Conservation (phyloP, 1,140 invertebrate genomes). For the Drosophila pruinosa region DNA sequence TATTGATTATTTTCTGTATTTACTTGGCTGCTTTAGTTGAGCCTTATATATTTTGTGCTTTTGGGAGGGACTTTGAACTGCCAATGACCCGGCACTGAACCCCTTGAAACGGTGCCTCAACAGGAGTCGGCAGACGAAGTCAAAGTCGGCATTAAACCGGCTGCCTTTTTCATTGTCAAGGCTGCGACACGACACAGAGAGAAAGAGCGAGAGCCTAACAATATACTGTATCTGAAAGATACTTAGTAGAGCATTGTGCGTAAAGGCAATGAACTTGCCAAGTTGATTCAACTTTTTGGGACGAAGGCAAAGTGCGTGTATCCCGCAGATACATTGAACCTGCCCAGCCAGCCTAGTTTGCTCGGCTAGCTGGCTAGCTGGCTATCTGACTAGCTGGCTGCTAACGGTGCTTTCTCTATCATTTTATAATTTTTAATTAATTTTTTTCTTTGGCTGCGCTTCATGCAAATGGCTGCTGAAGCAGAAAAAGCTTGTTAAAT, state of each 20-base stretch:
- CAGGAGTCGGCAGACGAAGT: not conserved
- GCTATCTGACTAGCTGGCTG: not conserved
- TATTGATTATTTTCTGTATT: not conserved
- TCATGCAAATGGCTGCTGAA: constrained; percentile 19
- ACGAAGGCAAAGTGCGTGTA: constrained; percentile 45
- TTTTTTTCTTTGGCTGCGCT: constrained; percentile 54
- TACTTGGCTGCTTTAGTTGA: constrained; percentile 29
- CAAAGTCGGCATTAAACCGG: constrained; percentile 9
- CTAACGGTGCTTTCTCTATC: constrained; percentile 63
- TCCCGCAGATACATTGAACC: constrained; percentile 67
- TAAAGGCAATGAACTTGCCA: constrained; percentile 64
- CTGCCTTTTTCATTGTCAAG: constrained; percentile 61
- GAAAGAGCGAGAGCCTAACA: not conserved
- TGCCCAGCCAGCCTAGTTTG: constrained; percentile 21
- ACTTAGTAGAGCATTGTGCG: constrained; percentile 40
- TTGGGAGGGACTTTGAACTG: constrained; percentile 32
- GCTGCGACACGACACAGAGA: constrained; percentile 6
- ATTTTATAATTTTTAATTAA: constrained; percentile 63
- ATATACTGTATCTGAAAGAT: constrained; percentile 17
- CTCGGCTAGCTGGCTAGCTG: not conserved
- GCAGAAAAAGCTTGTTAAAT: constrained; percentile 54
- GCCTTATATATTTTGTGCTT: not conserved
- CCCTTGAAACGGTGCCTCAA: not conserved
- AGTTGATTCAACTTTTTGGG: constrained; percentile 69
- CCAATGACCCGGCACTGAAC: constrained; percentile 26